A percentile compares a stretch with the other conserved stretches of the same genome.
phyloP scores from a whole-genome alignment of 2,888 invertebrate genomes.

The Pollenia griseotomentosa region DNA sequence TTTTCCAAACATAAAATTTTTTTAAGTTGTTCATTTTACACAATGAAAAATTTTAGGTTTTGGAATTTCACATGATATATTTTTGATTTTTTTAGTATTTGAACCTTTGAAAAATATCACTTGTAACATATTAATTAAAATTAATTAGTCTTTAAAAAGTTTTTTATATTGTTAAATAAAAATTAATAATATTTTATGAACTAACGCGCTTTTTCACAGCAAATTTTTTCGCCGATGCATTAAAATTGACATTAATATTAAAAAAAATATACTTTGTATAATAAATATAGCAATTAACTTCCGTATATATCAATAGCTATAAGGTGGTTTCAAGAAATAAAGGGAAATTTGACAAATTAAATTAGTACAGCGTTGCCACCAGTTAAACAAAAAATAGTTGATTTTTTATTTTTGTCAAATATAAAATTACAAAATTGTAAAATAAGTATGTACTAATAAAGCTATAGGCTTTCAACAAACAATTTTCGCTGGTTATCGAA shows the following conservation, averaged over 20 bases:
- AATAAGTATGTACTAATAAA: too few relatives aligned
- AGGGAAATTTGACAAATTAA: constrained; percentile 12
- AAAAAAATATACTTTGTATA: neutral
- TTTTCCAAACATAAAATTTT: constrained; percentile 23
- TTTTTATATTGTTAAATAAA: neutral
- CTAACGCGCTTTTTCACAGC: constrained; percentile 56
- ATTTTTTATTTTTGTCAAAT: too few relatives aligned
- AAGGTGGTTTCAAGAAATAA: constrained; percentile 6
- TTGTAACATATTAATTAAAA: neutral
- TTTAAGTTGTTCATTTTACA: constrained; percentile 31
- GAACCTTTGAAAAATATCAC: neutral
- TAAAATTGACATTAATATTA: constrained; percentile 39
- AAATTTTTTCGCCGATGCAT: constrained; percentile 38
- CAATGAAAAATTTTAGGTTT: constrained; percentile 2
- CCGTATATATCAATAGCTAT: constrained; percentile 7
- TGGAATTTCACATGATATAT: constrained; percentile 3
- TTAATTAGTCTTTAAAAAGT: constrained; percentile 5
- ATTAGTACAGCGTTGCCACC: too few relatives aligned
- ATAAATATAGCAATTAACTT: neutral
- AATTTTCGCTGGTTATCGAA: too few relatives aligned
- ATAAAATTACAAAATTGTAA: too few relatives aligned
- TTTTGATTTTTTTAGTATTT: neutral
- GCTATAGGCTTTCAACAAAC: too few relatives aligned
- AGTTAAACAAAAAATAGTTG: too few relatives aligned
- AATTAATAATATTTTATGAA: constrained; percentile 39